Evolutionary conservation across 2,888 invertebrate genomes (phyloP), one percentile per base, ranked within the genome.

Genomic region (Taenaris catops): DNA sequence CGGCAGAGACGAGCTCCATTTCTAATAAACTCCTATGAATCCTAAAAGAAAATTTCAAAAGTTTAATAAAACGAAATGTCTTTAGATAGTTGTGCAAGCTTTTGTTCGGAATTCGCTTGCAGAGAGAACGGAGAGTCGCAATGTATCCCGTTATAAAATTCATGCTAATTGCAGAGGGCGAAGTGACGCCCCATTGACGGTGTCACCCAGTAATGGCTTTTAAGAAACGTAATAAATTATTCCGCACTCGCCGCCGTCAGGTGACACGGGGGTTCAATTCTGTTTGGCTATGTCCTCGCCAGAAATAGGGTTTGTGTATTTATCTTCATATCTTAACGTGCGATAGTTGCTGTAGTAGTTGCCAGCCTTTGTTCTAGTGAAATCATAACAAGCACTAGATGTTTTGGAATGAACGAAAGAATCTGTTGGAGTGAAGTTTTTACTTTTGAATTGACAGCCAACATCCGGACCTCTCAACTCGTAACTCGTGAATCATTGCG

Each of bases 151-250:
- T 49, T 52, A 59, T 67, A 55, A 64, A 72, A 69, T 72, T 70
- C 71, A 73, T 73, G 80, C 78, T 83, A 81, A 83, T 84, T 83
- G 80, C 57, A 53, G 61, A 49, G 58, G 61, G 58, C 56, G 51
- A 51, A 57, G 63, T 60, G 70, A 58, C 68, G 72, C 68, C 55
- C 66, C 78, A 78, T 76, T 68, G 83, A 72, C 67, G 68, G 64
- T 75, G 80, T 76, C 75, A 80, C 68, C 60, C 59, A 47, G 78
- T 80, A 84, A 84, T 84, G 76, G 84, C 79, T 86, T 86, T 84
- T 79, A 83, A 84, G 84, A 84, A 86, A 80, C 65, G 81, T 70
- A 72, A 84, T 84, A 84, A 86, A 86, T 86, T 79, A 86, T 80
- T 83, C 75, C 46, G 51, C 55, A 54, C 59, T 58, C 56, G 65